These are phyloP conservation scores for Dione vanillae DNA, from an alignment of 2,888 invertebrate species.

Conservation along the genomic window DNA sequence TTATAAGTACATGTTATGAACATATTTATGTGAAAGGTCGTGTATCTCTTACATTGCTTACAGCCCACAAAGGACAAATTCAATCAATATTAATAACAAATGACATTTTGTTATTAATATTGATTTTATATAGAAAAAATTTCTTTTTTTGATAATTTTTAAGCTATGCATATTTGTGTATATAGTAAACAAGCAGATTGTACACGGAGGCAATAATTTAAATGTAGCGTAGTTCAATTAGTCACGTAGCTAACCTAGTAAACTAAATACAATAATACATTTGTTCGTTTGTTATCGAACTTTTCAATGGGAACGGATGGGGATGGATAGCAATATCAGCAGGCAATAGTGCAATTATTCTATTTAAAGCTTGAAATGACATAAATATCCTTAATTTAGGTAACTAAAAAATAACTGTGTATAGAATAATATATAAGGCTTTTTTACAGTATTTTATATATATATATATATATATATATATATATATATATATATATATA, in stretches of 20 bases:
- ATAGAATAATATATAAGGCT: not conserved
- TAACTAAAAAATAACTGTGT: too few species aligned
- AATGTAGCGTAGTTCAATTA: constrained; percentile 38
- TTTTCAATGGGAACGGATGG: constrained; percentile 55
- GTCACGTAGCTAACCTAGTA: constrained; percentile 46
- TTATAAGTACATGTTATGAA: too few species aligned
- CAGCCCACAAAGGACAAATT: too few species aligned
- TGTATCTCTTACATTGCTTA: too few species aligned
- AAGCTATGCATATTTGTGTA: not conserved
- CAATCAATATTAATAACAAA: too few species aligned
- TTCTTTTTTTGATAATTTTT: too few species aligned
- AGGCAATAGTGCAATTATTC: constrained; percentile 42
- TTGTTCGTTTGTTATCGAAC: constrained; percentile 50
- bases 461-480: too few species aligned
- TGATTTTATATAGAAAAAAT: too few species aligned
- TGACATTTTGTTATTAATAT: too few species aligned
- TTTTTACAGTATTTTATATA: too few species aligned
- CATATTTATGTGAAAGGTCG: too few species aligned
- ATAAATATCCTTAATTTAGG: constrained; percentile 8
- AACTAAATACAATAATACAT: constrained; percentile 48
- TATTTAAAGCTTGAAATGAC: constrained; percentile 23
- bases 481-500: too few species aligned
- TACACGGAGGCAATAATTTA: constrained; percentile 26
- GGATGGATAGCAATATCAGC: constrained; percentile 45
- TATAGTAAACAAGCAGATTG: not conserved